Base-by-base conservation (phyloP, 2,797 vertebrate species). In the Mallotus villosus region DNA sequence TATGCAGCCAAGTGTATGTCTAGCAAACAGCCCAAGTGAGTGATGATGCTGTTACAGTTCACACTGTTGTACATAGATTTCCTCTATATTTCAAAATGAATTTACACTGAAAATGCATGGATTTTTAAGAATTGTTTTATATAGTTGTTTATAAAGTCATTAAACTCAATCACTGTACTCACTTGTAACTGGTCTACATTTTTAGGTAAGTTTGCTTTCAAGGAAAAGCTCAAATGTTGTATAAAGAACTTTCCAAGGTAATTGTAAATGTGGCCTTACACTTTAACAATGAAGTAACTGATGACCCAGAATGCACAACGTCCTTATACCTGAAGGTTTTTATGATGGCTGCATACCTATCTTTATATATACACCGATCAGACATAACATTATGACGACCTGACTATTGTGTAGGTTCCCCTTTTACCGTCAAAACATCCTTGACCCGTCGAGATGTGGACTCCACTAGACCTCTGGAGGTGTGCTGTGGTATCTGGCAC, bases 1-100 rank as follows among this genome's bases (percentile, higher is more conserved):
- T 98, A 99, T 98, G 97, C 97, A 99, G 95, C 92, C 94, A 95
- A 94, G 93, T 95, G 94, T 94, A 94, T 93, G 95, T 95, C 93
- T 94, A 93, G 90, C 93, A 82, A 94, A 92, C 86, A 86, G 90
- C 88, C 87, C 82, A 93, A 84, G 85, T 88, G 82, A 93, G 91
- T 93, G 94, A 94, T 22, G 93, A 94, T 94, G 94, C 95, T 98
- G 96, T 96, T 96, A 94, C 90, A 94, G 89, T 95, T 93, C 94
- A 94, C 94, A 93, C 92, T 93, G 92, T 93, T 97, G 96, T 98
- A 97, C 82, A 97, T 96, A 97, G 85, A 93, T 94, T 94, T 94
- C 91, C 92, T 96, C 91, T 96, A 95, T 97, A 95, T 96, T 95
- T 94, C 92, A 95, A 94, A 96, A 95, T 94, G 94, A 96, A 96